Conservation (phyloP, 2,797 vertebrate genomes). For the Microcaecilia unicolor region DNA sequence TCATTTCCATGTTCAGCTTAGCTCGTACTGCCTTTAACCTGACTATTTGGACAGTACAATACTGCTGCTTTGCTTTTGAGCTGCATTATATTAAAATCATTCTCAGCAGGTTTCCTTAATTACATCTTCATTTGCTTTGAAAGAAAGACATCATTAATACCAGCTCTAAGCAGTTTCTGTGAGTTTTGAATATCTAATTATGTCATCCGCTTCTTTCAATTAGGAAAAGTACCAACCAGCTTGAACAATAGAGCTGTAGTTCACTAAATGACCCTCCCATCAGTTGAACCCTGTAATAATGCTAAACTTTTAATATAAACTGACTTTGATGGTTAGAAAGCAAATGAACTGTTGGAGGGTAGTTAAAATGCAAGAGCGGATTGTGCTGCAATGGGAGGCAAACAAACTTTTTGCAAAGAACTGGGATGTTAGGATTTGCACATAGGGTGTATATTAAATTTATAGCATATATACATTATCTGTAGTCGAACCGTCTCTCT, state of each 20-base stretch:
- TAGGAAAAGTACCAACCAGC: constrained; percentile 1
- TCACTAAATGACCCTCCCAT: constrained; percentile 6
- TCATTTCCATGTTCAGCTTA: constrained; percentile 27
- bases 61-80: constrained; percentile 46
- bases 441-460: background rate
- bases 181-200: constrained; percentile 10
- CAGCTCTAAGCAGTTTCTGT: constrained; percentile 11
- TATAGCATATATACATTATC: background rate
- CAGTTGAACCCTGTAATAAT: background rate
- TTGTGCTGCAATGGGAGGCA: too few relatives aligned
- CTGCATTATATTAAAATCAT: constrained; percentile 23
- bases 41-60: constrained; percentile 40
- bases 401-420: too few relatives aligned
- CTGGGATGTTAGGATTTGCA: too few relatives aligned
- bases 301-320: background rate
- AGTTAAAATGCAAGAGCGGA: background rate
- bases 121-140: constrained; percentile 23
- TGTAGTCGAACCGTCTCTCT: background rate
- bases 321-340: constrained; percentile 14
- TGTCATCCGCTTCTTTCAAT: background rate
- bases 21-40: constrained; percentile 35
- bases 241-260: background rate
- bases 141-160: constrained; percentile 16
- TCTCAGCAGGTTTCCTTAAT: constrained; percentile 25
- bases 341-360: constrained; percentile 6